A percentile compares a stretch with the other conserved stretches of the same genome.
Evolutionary conservation across 1,140 invertebrate species (phyloP).

Genomic region (Lerema accius): DNA sequence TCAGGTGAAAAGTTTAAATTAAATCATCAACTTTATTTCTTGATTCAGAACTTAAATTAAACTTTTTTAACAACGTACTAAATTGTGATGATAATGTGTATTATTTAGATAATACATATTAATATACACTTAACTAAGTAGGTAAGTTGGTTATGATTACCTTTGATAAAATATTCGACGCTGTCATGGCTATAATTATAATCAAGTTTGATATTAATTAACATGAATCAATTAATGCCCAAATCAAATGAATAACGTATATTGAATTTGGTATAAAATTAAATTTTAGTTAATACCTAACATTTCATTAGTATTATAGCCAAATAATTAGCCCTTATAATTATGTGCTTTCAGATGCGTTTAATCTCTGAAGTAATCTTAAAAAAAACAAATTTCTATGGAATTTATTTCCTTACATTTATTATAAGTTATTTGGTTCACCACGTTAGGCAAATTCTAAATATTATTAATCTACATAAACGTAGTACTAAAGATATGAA

Average conservation of each 20-base stretch:
- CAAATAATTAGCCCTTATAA: neutral
- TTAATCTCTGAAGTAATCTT: too few species aligned
- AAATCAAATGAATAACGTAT: slow-evolving; percentile 34
- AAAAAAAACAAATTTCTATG: too few species aligned
- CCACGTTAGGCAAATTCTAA: too few species aligned
- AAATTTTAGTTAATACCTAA: slow-evolving; percentile 22
- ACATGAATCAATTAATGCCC: slow-evolving; percentile 34
- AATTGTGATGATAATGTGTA: too few species aligned
- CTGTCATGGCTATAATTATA: slow-evolving; percentile 20
- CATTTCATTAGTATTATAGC: neutral
- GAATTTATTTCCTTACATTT: too few species aligned
- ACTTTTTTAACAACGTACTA: too few species aligned
- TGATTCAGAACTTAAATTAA: too few species aligned
- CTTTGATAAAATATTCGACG: slow-evolving; percentile 11
- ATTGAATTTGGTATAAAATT: slow-evolving; percentile 24
- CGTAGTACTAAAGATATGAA: too few species aligned
- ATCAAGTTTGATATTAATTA: slow-evolving; percentile 35
- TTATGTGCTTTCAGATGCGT: neutral
- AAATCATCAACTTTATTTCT: too few species aligned
- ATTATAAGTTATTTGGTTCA: too few species aligned
- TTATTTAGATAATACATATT: slow-evolving; percentile 1
- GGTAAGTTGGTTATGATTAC: neutral
- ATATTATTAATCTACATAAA: too few species aligned
- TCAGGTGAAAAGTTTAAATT: too few species aligned
- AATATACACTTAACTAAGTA: neutral